Base-by-base conservation (phyloP, 92 coral and sea anemone genomes). In the Porites divaricata region DNA sequence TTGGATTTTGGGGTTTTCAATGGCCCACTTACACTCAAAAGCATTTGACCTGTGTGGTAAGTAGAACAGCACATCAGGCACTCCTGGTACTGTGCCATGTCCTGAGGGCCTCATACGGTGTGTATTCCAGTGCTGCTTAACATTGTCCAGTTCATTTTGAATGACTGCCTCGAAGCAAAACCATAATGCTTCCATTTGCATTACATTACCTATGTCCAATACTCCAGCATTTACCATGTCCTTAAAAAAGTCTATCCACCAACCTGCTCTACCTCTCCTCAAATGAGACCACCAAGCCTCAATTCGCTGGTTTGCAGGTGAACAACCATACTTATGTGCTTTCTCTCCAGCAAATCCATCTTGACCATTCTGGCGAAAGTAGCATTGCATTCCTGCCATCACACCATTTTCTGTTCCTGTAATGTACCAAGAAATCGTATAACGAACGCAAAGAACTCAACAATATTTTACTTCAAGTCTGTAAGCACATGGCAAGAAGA, bases 11-110 rank as follows among this genome's bases (percentile, higher is more conserved):
- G 74, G 74, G 64, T 86, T 64, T 63, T 85, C 63, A 41, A 88
- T 81, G 19, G 85, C 70, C 26, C 64, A 69, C 19, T 77, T 76
- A 45, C 92, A 89, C 58, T 89, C 89, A 51, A 89, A 88, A 90
- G 86, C 87, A 25, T 75, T 88, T n/a, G n/a, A n/a, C n/a, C n/a
- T n/a, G 57, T 92, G 89, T 35, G 91, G 90, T 70, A 92, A 85
- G 85, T 67, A 86, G 70, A 68, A 86, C 71, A 92, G 84, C 70
- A 89, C 70, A 48, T 92, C 93, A 54, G 95, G 93, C 11, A 90
- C 88, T 23, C 93, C 96, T 52, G 96, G 72, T 54, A 93, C 86
- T 76, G 95, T 81, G 64, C 76, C 95, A 89, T 89, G 92, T 2
- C 92, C 53, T 74, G 92, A 87, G 41, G 62, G 64, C 21, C 93